phyloP scores from a whole-genome alignment of 2,113 vertebrate genomes.

The Pterocles gutturalis region DNA sequence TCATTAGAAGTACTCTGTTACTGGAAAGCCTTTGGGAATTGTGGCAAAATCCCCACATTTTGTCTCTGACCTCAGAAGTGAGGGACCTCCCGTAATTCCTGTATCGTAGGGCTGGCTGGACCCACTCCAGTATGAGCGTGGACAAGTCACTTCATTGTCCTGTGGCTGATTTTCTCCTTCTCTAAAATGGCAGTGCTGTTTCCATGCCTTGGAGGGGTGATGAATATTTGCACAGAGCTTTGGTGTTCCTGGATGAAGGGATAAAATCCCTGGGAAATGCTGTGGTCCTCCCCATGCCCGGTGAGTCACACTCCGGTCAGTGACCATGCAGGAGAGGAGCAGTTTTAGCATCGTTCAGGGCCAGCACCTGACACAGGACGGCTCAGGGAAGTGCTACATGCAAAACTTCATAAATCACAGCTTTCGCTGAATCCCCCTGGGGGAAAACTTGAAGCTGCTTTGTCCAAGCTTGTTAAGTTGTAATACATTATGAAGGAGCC shows the following conservation, averaged over 20 bases:
- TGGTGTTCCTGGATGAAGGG: background rate
- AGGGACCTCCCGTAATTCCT: background rate
- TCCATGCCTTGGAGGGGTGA: background rate
- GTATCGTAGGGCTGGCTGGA: background rate
- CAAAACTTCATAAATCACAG: background rate
- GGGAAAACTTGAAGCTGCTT: background rate
- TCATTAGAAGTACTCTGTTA: fast-evolving
- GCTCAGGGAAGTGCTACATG: background rate
- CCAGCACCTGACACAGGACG: fast-evolving
- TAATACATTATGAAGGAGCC: background rate
- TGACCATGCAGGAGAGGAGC: background rate
- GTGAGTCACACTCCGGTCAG: background rate
- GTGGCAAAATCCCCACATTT: background rate
- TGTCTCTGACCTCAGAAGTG: background rate
- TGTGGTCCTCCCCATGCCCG: background rate
- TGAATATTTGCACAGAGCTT: background rate
- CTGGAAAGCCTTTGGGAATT: background rate
- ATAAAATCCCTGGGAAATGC: background rate
- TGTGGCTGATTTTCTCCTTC: background rate
- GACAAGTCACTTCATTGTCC: background rate
- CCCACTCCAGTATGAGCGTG: background rate
- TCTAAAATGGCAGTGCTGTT: background rate
- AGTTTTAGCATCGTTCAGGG: fast-evolving
- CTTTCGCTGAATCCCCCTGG: background rate
- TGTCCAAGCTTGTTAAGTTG: constrained; percentile 16